Conservation (phyloP, 2,113 vertebrate genomes). For the Prionailurus bengalensis region DNA sequence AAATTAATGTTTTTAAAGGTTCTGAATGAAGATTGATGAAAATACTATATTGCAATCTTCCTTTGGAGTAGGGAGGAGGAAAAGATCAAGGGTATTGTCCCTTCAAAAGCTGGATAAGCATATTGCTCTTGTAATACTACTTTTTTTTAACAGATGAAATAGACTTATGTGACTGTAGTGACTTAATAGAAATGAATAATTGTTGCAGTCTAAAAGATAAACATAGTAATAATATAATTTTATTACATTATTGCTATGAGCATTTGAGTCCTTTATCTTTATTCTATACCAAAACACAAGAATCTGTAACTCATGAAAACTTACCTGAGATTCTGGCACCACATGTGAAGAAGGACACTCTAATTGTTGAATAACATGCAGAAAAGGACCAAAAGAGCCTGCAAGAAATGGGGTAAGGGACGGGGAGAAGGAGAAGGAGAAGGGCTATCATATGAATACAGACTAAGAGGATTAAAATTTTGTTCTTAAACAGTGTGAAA, state of each 20-base stretch:
- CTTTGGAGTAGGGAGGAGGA: neutral
- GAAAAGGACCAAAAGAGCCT: neutral
- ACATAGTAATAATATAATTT: constrained; percentile 16
- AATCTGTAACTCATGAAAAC: constrained; percentile 6
- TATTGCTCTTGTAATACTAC: neutral
- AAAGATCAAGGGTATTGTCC: neutral
- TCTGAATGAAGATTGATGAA: constrained; percentile 69
- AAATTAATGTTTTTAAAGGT: constrained; percentile 67
- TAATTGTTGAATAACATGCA: neutral
- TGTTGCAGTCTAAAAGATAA: neutral
- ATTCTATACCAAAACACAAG: constrained; percentile 19
- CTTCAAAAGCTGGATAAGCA: constrained; percentile 56
- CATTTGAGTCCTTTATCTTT: neutral
- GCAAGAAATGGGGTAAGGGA: neutral
- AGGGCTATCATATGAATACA: neutral
- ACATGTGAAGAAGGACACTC: neutral
- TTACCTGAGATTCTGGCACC: neutral
- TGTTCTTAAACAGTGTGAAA: constrained; percentile 13
- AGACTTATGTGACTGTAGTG: neutral
- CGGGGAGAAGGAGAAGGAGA: neutral
- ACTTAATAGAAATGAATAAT: constrained; percentile 20
- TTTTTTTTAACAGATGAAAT: constrained; percentile 27
- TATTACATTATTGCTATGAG: neutral
- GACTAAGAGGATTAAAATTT: neutral
- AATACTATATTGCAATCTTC: constrained; percentile 63